Evolutionary conservation across 2,113 vertebrate species (phyloP), one percentile per base, ranked within the genome.

Genomic region (Seriola aureovittata): DNA sequence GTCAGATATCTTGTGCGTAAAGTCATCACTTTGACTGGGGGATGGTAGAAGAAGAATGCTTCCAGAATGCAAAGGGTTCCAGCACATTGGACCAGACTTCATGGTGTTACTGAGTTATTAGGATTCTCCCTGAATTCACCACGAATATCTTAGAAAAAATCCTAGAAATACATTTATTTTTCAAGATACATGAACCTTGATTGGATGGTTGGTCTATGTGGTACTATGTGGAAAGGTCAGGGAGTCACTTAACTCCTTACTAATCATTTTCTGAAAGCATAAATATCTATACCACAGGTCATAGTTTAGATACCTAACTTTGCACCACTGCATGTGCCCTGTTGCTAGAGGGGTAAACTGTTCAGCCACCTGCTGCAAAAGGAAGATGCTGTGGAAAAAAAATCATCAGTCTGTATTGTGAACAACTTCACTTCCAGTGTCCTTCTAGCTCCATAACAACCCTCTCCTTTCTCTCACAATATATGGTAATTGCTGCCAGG

Each of bases 401-500:
- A 19, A 29, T 42, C 54, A 32, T 42, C 46, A 40, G 19, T 52
- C 21, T 67, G 12, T 48, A 40, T 5, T 5, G 1, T 25, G 38
- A 40, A 62, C 2, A 59, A n/a, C 68, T 46, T n/a, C 25, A 62
- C 9, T 16, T 52, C 52, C 6, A 55, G 1, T 72, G 36, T 80
- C 32, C 6, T 40, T 3, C 10, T 3, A 50, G 17, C 6, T 52
- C 32, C 38, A 32, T 32, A 44, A 17, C 29, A 44, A 73, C 55
- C 78, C 59, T 80, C 65, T 72, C 59, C 84, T 85, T 68, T 80
- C 44, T 48, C 36, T 79, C 78, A 77, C 68, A 67, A 71, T 89
- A 85, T 91, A 87, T 85, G 84, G 89, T 88, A 78, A 86, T 86
- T 67, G 8, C 85, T 74, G 69, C 69, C 68, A 85, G 66, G 67